Percentiles rank a stretch among this genome's conserved stretches.
phyloP scores from a whole-genome alignment of 1,140 invertebrate genomes.

The Anagrus nilaparvatae region DNA sequence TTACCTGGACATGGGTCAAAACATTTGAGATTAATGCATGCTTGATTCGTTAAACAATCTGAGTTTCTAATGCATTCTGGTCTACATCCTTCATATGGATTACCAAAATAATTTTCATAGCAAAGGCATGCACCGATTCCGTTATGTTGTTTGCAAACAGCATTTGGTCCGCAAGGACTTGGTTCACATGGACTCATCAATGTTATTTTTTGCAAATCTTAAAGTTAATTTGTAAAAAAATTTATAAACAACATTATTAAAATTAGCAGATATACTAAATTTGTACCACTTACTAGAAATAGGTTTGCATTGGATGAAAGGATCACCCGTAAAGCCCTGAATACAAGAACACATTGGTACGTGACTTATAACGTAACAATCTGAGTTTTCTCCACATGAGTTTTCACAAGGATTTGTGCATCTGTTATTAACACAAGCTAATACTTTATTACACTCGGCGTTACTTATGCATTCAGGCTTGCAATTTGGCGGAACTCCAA shows the following conservation, averaged over 20 bases:
- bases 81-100: conserved; percentile 63
- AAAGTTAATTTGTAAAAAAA: conserved; percentile 14
- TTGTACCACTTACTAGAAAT: neutral
- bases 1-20: conserved; percentile 45
- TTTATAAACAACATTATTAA: too few species aligned
- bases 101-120: conserved; percentile 54
- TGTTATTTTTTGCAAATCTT: conserved; percentile 12
- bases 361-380: conserved; percentile 54
- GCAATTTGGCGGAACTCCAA: conserved; percentile 46
- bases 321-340: conserved; percentile 58
- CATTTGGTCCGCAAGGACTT: conserved; percentile 63
- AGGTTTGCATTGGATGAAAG: conserved; percentile 41
- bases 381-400: conserved; percentile 51
- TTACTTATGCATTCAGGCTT: conserved; percentile 40
- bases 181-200: conserved; percentile 47
- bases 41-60: conserved; percentile 41
- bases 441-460: conserved; percentile 38
- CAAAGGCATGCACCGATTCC: conserved; percentile 57
- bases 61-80: conserved; percentile 42
- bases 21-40: conserved; percentile 46
- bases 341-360: conserved; percentile 56
- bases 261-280: too few species aligned
- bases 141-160: conserved; percentile 55
- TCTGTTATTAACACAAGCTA: conserved; percentile 39
- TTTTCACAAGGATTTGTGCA: conserved; percentile 41